Percentiles rank a stretch among this genome's conserved stretches.
These are phyloP conservation scores for Myxocyprinus asiaticus DNA, from an alignment of 2,113 vertebrate species.

Conservation along the genomic window DNA sequence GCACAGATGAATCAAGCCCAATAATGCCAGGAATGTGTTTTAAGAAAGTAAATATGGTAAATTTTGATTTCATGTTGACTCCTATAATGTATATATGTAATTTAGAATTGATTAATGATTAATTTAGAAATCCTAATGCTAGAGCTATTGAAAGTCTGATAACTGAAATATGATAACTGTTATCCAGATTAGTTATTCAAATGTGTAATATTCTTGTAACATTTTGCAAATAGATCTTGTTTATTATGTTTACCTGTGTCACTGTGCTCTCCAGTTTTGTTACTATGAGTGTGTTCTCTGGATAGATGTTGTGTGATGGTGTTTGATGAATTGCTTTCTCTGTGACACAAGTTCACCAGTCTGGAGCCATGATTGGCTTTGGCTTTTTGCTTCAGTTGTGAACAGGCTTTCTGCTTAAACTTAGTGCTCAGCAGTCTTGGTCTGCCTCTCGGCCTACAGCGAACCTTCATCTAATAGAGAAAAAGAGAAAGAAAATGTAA, in stretches of 20 bases:
- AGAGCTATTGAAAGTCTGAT: too few relatives aligned
- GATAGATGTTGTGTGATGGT: conserved; percentile 56
- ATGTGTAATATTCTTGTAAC: too few relatives aligned
- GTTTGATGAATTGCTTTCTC: conserved; percentile 60
- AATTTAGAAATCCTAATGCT: too few relatives aligned
- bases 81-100: too few relatives aligned
- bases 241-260: conserved; percentile 62
- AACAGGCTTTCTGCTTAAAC: conserved; percentile 72
- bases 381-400: conserved; percentile 86
- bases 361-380: conserved; percentile 77
- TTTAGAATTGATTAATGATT: too few relatives aligned
- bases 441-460: conserved; percentile 73
- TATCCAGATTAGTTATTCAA: too few relatives aligned
- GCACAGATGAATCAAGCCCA: too few relatives aligned
- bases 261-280: conserved; percentile 61
- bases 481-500: background rate
- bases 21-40: too few relatives aligned
- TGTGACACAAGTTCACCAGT: conserved; percentile 67
- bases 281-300: conserved; percentile 47
- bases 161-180: too few relatives aligned
- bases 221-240: background rate
- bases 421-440: conserved; percentile 75
- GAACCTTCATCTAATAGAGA: conserved; percentile 62
- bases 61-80: too few relatives aligned
- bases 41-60: too few relatives aligned